Conservation (phyloP, 2,113 vertebrate species). For the Pygoscelis antarcticus region DNA sequence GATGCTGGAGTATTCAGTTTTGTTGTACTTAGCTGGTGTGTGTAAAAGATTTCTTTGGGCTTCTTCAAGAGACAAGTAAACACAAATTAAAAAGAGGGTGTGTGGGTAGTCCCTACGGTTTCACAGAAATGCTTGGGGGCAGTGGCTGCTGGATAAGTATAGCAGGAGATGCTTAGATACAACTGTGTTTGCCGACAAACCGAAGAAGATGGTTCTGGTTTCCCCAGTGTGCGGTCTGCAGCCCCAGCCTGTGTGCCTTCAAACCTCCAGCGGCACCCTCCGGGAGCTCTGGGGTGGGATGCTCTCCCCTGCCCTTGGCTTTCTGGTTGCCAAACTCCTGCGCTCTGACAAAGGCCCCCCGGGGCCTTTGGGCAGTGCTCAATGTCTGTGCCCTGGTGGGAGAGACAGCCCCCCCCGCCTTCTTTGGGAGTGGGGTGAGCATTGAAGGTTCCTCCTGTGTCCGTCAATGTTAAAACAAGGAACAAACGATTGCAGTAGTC, state of each 20-base stretch:
- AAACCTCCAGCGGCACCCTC: background rate
- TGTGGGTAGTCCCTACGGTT: constrained; percentile 8
- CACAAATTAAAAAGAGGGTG: background rate
- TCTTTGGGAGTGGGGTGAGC: background rate
- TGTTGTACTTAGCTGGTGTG: constrained; percentile 30
- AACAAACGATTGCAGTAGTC: background rate
- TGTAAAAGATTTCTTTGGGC: constrained; percentile 9
- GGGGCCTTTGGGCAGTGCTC: background rate
- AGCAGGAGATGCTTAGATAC: constrained; percentile 22
- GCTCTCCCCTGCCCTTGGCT: background rate
- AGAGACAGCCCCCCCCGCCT: background rate
- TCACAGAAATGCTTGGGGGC: constrained; percentile 16
- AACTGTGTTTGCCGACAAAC: constrained; percentile 57
- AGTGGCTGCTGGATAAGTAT: background rate
- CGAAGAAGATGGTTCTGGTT: constrained; percentile 26
- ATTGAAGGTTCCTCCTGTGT: background rate
- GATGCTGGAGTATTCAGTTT: constrained; percentile 39
- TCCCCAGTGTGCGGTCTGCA: background rate
- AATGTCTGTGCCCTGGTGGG: background rate
- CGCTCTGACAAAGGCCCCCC: accelerated
- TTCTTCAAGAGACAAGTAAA: constrained; percentile 32
- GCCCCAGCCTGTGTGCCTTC: background rate
- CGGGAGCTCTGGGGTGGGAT: background rate
- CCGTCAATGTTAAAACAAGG: background rate
- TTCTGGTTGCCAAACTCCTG: background rate